These are phyloP conservation scores for Rhodophaea formosa DNA, from an alignment of 2,888 invertebrate genomes.

Conservation along the genomic window DNA sequence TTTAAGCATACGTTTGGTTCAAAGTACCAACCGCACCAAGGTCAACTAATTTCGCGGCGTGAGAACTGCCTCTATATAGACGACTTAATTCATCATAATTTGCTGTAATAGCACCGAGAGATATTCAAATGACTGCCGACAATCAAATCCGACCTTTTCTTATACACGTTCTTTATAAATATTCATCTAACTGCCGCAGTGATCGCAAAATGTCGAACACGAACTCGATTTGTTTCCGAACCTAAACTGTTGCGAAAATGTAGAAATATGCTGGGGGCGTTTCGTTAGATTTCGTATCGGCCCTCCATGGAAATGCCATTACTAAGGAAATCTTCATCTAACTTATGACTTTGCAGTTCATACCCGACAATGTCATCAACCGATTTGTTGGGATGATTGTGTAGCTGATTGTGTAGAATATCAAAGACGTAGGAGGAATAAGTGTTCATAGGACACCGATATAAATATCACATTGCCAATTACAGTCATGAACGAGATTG, in stretches of 20 bases:
- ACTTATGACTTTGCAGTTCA: slow-evolving; percentile 19
- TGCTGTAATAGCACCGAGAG: slow-evolving; percentile 72
- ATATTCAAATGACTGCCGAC: slow-evolving; percentile 78
- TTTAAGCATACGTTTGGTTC: slow-evolving; percentile 43
- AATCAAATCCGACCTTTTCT: slow-evolving; percentile 80
- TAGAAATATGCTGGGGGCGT: slow-evolving; percentile 60
- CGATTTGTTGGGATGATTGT: not conserved
- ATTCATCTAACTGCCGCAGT: slow-evolving; percentile 74
- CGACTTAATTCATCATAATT: slow-evolving; percentile 78
- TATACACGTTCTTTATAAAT: slow-evolving; percentile 79
- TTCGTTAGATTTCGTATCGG: slow-evolving; percentile 39
- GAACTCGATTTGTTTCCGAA: slow-evolving; percentile 74
- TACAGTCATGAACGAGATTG: slow-evolving; percentile 15
- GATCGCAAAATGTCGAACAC: slow-evolving; percentile 79
- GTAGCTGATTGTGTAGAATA: not conserved
- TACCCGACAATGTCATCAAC: not conserved
- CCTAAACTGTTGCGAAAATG: slow-evolving; percentile 65
- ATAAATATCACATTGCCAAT: slow-evolving; percentile 9
- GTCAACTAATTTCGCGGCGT: slow-evolving; percentile 72
- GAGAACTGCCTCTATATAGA: slow-evolving; percentile 70
- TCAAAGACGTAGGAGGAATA: slow-evolving; percentile 2
- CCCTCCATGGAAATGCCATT: slow-evolving; percentile 42
- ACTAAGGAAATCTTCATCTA: slow-evolving; percentile 45
- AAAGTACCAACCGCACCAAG: slow-evolving; percentile 61
- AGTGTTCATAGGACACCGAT: not conserved